These are phyloP conservation scores for Chionoecetes opilio DNA, from an alignment of 1,140 invertebrate genomes.

Conservation along the genomic window DNA sequence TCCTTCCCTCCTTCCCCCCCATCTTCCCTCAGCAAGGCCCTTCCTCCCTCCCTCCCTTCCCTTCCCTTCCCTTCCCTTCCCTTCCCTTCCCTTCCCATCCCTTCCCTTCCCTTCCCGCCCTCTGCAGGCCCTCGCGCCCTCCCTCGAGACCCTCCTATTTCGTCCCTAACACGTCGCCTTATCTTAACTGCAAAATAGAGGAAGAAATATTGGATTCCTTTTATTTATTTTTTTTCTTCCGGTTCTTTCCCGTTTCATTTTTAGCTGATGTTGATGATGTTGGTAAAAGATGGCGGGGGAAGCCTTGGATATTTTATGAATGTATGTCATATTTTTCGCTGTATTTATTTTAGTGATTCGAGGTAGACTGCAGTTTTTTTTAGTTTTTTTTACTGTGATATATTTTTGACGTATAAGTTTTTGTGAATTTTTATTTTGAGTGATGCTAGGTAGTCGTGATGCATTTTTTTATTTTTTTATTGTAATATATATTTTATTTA, in stretches of 20 bases:
- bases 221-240: neutral
- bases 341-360: neutral
- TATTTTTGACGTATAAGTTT: too few relatives aligned
- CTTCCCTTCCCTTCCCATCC: neutral
- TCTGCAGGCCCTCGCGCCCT: neutral
- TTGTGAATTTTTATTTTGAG: too few relatives aligned
- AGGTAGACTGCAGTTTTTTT: too few relatives aligned
- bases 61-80: neutral
- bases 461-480: too few relatives aligned
- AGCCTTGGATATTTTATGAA: neutral
- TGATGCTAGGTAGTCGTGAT: too few relatives aligned
- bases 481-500: too few relatives aligned
- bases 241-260: neutral
- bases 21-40: neutral
- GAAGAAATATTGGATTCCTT: neutral
- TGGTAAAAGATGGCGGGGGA: neutral
- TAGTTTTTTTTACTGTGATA: too few relatives aligned
- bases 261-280: neutral
- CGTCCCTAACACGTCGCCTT: conserved; percentile 4
- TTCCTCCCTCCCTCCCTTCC: neutral
- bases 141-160: neutral
- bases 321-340: neutral
- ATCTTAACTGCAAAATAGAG: conserved; percentile 21
- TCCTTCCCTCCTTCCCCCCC: neutral
- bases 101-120: neutral